phyloP scores from a whole-genome alignment of 37 sponge, comb jelly and placozoan species.

The Corticium candelabrum region DNA sequence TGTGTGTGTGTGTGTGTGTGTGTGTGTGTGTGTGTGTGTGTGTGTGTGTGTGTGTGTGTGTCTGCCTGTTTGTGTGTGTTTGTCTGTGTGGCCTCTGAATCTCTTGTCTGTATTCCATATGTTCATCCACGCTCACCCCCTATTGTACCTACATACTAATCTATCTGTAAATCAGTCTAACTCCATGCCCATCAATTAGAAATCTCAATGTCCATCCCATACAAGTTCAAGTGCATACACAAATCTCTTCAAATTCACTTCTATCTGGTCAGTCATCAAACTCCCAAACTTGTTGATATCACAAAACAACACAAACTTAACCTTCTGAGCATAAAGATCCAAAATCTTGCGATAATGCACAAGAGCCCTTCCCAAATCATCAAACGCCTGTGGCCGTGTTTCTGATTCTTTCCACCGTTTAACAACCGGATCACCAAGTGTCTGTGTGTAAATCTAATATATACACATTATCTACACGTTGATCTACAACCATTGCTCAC shows the following conservation, averaged over 20 bases:
- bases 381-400: conserved; percentile 58
- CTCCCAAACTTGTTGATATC: background rate
- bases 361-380: conserved; percentile 40
- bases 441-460: conserved; percentile 20
- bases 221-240: no score
- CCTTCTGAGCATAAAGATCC: conserved; percentile 37
- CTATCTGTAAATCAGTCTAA: no score
- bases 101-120: no score
- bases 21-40: no score
- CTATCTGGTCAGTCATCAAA: background rate
- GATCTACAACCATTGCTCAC: conserved; percentile 3
- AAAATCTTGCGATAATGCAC: conserved; percentile 86
- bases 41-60: no score
- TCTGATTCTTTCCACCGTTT: conserved; percentile 45
- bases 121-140: no score
- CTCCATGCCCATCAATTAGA: no score
- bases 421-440: conserved; percentile 54
- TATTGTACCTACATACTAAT: no score
- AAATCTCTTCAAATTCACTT: no score
- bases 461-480: background rate
- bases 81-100: no score
- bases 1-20: no score
- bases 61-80: background rate
- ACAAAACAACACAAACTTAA: background rate
- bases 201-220: no score